Evolutionary conservation across 2,113 vertebrate genomes (phyloP), one percentile per base, ranked within the genome.

Genomic region (Nerophis ophidion): DNA sequence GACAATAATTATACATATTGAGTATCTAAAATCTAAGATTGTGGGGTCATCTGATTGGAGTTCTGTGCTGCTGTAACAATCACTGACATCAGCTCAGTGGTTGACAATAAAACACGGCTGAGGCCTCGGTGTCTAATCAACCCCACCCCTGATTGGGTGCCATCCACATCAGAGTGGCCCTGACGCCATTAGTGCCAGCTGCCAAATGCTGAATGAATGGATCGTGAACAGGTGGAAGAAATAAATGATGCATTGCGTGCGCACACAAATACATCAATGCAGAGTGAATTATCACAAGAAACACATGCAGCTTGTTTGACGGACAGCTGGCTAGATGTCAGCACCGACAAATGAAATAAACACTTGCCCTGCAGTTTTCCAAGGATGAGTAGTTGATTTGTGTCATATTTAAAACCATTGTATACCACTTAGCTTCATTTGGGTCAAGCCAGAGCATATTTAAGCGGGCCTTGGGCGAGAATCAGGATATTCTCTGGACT

Each of bases 41-140:
- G 26, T 26, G 63, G 66, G 35, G 11, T 54, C 70, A 71, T 74
- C 72, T 75, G 52, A 76, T 33, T 14, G 69, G 53, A 61, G 60
- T 65, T 75, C 79, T 76, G 54, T 61, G 69, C 76, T 57, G 57
- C 66, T 83, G 54, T 40, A 84, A 86, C 80, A 76, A 81, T 81
- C 72, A 48, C 74, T 61, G 63, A 61, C 75, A 62, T 73, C 8
- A 50, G 66, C 64, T 63, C 50, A 61, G 44, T 56, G 77, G 77
- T 75, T 84, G 83, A 86, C 83, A 68, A 82, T 83, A 80, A 76
- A 81, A 80, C 50, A 42, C 71, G 66, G 67, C 50, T 57, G 0
- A 16, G 57, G 57, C 62, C 50, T 34, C 9, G 45, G 60, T 75
- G 74, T 76, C 68, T 79, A 84, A 84, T 87, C 85, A 72, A 75